Base-by-base conservation (phyloP, 1,140 invertebrate species). In the Eciton burchellii region DNA sequence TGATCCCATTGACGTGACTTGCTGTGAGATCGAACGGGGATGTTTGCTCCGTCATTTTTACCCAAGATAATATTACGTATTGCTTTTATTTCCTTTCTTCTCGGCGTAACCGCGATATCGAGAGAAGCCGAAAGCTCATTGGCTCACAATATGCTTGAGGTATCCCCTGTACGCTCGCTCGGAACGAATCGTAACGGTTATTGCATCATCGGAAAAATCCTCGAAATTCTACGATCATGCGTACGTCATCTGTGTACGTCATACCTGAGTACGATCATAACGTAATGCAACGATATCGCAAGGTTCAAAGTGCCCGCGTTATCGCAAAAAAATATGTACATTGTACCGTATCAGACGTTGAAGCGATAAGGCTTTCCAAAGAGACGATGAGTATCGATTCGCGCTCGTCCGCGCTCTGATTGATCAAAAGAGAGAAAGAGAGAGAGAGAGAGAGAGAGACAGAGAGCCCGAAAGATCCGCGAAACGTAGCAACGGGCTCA, bases 281-380 rank as follows among this genome's bases (percentile, higher is more conserved):
- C 56, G 6, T 70, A 79, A 79, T 57, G 74, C 52, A 57, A 79
- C 56, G 45, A 3, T 41, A 35, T 57, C 29, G 26, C 56, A 68
- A 56, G 21, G 6, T 54, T 77, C 16, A n/a, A n/a, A 79, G 74
- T 79, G 24, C n/a, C 29, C 8, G 26, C 8, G 74, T 79, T 79
- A 79, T 79, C 74, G 35, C 12, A 8, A 70, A 56, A 26, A 66
- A 77, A 60, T 35, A 26, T 45, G 56, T 60, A 14, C n/a, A 19
- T 47, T 52, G 24, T 59, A 35, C 72, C n/a, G n/a, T n/a, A 24
- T 56, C 74, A 79, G 52, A 79, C 70, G 21, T 56, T 29, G 49
- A 16, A 26, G 14, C 12, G 74, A 79, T 57, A 79, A 79, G 49
- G n/a, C 45, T 66, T 66, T 45, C 35, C n/a, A 21, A 35, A 45